Evolutionary conservation across 2,797 vertebrate genomes (phyloP).

Genomic region (Nyctibius grandis): DNA sequence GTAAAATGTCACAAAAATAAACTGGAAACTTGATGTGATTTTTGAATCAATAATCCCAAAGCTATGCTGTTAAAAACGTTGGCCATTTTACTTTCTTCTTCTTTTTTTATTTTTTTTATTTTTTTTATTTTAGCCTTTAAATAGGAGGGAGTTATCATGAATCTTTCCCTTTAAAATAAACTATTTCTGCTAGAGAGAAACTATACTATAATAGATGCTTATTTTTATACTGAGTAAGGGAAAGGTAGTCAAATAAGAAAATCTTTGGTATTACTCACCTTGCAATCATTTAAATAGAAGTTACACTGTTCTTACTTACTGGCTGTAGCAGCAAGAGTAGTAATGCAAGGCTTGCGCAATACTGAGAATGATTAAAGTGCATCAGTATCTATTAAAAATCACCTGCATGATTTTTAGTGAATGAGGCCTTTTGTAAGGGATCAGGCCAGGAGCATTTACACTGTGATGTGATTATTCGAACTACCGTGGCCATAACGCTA

Average conservation of each 20-base stretch:
- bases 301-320: neutral
- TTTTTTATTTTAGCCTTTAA: neutral
- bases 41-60: neutral
- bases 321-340: neutral
- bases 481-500: neutral
- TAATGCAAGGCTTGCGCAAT: neutral
- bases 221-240: neutral
- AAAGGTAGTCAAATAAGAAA: neutral
- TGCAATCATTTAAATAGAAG: neutral
- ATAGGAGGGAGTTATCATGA: neutral
- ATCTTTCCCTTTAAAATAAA: neutral
- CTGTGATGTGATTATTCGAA: conserved; percentile 1
- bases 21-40: neutral
- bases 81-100: neutral
- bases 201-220: neutral
- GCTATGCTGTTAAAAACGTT: neutral
- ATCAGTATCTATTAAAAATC: conserved; percentile 7
- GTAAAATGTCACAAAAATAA: neutral
- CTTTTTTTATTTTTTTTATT: neutral
- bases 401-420: neutral
- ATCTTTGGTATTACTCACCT: neutral
- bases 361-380: neutral
- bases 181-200: neutral
- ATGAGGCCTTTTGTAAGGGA: neutral
- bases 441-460: neutral